Percentiles rank a stretch among this genome's conserved stretches.
These are phyloP conservation scores for Bombycilla garrulus DNA, from an alignment of 2,113 vertebrate species.

Conservation along the genomic window DNA sequence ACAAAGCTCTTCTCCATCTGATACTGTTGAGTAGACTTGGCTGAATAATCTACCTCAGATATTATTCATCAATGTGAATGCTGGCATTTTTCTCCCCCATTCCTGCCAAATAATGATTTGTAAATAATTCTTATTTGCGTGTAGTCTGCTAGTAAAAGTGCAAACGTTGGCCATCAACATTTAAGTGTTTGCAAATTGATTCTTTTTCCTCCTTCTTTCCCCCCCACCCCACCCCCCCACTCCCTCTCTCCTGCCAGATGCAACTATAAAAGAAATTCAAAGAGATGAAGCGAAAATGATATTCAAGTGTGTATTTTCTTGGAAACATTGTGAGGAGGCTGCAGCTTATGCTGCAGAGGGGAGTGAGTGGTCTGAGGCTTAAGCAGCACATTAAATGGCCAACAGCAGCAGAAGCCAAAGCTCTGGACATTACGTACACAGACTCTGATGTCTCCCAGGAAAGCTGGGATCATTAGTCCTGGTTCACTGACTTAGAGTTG, in stretches of 20 bases:
- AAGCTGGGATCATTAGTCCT: constrained; percentile 68
- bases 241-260: not conserved
- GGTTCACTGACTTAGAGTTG: constrained; percentile 61
- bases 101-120: not conserved
- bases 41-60: constrained; percentile 31
- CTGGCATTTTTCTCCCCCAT: not conserved
- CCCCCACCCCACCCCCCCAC: fast-evolving
- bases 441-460: constrained; percentile 54
- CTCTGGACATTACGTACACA: constrained; percentile 16
- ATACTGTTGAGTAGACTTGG: constrained; percentile 18
- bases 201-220: not conserved
- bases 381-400: constrained; percentile 41
- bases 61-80: not conserved
- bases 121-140: not conserved
- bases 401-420: constrained; percentile 16
- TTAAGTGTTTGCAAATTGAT: not conserved
- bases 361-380: constrained; percentile 35
- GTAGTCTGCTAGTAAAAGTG: not conserved
- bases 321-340: not conserved
- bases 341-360: not conserved
- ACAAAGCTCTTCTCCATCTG: constrained; percentile 11
- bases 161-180: not conserved
- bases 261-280: not conserved
- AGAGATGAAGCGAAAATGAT: not conserved
- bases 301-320: constrained; percentile 31